A percentile compares a stretch with the other conserved stretches of the same genome.
These are phyloP conservation scores for Anagrus nilaparvatae DNA, from an alignment of 1,140 invertebrate genomes.

Conservation along the genomic window DNA sequence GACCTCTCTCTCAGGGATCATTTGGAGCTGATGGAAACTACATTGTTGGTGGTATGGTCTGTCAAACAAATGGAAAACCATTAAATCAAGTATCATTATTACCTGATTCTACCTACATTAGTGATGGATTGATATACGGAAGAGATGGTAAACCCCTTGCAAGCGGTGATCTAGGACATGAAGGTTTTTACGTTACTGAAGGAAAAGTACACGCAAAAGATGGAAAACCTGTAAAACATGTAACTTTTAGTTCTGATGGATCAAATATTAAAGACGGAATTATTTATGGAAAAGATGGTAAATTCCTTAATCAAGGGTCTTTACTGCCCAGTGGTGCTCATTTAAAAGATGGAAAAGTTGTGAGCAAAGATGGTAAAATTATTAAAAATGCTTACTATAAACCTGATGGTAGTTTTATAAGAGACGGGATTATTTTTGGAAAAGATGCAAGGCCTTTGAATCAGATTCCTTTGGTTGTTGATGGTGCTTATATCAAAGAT, in stretches of 20 bases:
- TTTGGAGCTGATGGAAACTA: constrained; percentile 31
- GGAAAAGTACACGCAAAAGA: constrained; percentile 37
- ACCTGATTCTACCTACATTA: constrained; percentile 33
- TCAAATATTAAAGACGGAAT: constrained; percentile 33
- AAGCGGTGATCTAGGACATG: constrained; percentile 29
- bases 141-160: constrained; percentile 27
- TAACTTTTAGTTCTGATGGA: constrained; percentile 35
- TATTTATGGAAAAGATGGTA: constrained; percentile 33
- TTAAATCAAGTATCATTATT: constrained; percentile 27
- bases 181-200: constrained; percentile 28
- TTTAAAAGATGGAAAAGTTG: constrained; percentile 34
- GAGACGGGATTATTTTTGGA: constrained; percentile 32
- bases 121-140: constrained; percentile 33
- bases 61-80: constrained; percentile 32
- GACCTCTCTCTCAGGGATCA: constrained; percentile 33
- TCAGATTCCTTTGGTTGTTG: constrained; percentile 33
- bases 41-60: constrained; percentile 34
- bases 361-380: constrained; percentile 33
- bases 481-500: constrained; percentile 31
- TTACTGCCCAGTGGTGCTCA: constrained; percentile 33
- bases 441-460: constrained; percentile 29
- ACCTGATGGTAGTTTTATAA: constrained; percentile 34
- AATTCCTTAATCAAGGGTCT: constrained; percentile 34
- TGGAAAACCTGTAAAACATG: constrained; percentile 34
- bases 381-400: constrained; percentile 37